phyloP scores from a whole-genome alignment of 2,113 vertebrate species.

The Hippolais icterina region DNA sequence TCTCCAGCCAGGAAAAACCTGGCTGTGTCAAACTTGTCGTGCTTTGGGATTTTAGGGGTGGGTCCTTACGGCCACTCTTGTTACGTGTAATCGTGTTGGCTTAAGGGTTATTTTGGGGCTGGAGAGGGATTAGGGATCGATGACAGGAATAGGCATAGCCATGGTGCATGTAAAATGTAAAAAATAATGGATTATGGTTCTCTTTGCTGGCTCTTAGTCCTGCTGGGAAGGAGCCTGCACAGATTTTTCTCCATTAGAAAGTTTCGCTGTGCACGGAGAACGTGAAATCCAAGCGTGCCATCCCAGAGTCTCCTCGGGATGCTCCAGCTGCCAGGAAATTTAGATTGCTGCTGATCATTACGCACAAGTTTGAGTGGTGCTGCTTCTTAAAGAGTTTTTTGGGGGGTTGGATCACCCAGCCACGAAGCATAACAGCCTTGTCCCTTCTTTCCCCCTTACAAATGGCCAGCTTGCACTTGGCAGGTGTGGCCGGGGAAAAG shows the following conservation, averaged over 20 bases:
- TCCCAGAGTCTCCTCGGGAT: neutral
- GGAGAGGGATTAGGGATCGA: neutral
- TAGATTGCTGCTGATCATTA: neutral
- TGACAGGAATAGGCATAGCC: neutral
- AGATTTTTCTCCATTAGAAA: neutral
- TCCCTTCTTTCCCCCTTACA: neutral
- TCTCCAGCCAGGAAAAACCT: neutral
- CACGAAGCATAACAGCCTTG: neutral
- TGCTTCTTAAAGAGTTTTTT: neutral
- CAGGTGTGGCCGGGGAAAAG: conserved; percentile 2
- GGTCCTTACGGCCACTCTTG: neutral
- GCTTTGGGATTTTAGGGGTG: neutral
- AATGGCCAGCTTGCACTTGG: neutral
- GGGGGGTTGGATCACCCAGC: neutral
- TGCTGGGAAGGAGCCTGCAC: rapidly evolving
- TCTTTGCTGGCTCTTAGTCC: neutral
- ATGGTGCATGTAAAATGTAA: neutral
- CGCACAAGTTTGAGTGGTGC: neutral
- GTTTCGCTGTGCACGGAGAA: rapidly evolving
- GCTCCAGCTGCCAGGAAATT: conserved; percentile 5
- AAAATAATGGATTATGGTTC: neutral
- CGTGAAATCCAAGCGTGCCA: rapidly evolving
- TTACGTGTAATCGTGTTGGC: neutral
- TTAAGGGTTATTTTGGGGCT: conserved; percentile 4
- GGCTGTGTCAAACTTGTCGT: neutral